These are phyloP conservation scores for Hesperia comma DNA, from an alignment of 2,888 invertebrate genomes.

Conservation along the genomic window DNA sequence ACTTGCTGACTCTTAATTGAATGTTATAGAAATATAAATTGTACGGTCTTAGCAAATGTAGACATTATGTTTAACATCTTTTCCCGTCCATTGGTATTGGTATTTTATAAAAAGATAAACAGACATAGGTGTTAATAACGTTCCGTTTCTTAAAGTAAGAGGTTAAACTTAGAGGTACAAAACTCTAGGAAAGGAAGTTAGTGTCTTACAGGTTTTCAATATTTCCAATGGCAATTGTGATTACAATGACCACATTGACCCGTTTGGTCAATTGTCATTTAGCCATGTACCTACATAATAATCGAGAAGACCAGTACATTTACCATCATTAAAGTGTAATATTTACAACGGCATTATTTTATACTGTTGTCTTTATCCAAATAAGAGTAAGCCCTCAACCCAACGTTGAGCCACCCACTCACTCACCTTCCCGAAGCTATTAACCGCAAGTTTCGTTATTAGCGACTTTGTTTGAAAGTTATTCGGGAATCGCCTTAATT, in stretches of 20 bases:
- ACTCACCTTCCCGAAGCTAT: conserved; percentile 56
- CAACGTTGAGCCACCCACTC: conserved; percentile 44
- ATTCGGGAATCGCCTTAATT: conserved; percentile 79
- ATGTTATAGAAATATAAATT: conserved; percentile 3
- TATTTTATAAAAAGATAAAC: too few species aligned
- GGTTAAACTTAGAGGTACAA: too few species aligned
- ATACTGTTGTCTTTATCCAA: conserved; percentile 53
- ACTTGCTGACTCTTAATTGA: conserved; percentile 19
- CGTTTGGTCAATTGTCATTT: too few species aligned
- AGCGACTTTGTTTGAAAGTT: conserved; percentile 79
- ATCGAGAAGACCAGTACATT: too few species aligned
- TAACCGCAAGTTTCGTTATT: conserved; percentile 81
- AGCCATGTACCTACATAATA: too few species aligned
- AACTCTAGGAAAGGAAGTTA: too few species aligned
- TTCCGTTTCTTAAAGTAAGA: too few species aligned
- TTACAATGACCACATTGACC: too few species aligned
- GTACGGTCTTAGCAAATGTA: not conserved
- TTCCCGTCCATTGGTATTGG: conserved; percentile 13
- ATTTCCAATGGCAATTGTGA: too few species aligned
- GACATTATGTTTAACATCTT: too few species aligned
- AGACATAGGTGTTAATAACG: too few species aligned
- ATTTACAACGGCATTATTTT: conserved; percentile 77
- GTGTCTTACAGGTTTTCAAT: too few species aligned
- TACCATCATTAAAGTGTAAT: conserved; percentile 63
- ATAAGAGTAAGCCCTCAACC: conserved; percentile 56